Conservation (phyloP, 2,113 vertebrate species). For the Nettapus auritus region DNA sequence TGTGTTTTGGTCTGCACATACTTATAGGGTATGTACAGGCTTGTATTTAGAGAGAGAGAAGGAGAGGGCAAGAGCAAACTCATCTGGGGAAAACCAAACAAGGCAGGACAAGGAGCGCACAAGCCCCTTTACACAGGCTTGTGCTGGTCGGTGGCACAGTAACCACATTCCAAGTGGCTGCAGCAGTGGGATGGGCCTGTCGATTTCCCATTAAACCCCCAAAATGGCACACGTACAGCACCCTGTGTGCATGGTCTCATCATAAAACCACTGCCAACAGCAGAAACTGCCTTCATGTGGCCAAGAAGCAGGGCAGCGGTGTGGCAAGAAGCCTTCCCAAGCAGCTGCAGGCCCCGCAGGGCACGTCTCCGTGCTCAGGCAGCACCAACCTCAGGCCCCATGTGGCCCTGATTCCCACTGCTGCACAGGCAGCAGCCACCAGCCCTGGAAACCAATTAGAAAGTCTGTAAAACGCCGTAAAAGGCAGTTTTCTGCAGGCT, state of each 20-base stretch:
- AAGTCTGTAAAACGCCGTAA: conserved; percentile 43
- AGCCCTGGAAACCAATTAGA: conserved; percentile 42
- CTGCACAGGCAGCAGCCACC: conserved; percentile 17
- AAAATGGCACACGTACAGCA: background rate
- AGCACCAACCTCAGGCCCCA: background rate
- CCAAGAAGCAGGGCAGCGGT: background rate
- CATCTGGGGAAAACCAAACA: conserved; percentile 14
- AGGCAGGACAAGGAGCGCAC: background rate
- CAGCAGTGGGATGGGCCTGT: background rate
- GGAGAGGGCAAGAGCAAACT: background rate
- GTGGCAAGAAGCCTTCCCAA: background rate
- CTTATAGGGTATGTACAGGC: background rate
- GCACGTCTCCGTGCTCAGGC: background rate
- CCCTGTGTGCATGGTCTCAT: background rate
- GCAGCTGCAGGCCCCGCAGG: background rate
- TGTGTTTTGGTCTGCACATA: background rate
- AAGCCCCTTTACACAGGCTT: background rate
- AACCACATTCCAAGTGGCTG: background rate
- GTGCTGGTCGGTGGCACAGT: background rate
- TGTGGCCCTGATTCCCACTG: conserved; percentile 24
- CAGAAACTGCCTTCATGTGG: background rate
- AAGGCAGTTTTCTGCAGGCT: conserved; percentile 11
- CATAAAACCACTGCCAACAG: background rate
- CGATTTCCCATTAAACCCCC: background rate
- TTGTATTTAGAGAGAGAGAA: background rate